Base-by-base conservation (phyloP, 2,888 invertebrate genomes). In the Agrotis exclamationis region DNA sequence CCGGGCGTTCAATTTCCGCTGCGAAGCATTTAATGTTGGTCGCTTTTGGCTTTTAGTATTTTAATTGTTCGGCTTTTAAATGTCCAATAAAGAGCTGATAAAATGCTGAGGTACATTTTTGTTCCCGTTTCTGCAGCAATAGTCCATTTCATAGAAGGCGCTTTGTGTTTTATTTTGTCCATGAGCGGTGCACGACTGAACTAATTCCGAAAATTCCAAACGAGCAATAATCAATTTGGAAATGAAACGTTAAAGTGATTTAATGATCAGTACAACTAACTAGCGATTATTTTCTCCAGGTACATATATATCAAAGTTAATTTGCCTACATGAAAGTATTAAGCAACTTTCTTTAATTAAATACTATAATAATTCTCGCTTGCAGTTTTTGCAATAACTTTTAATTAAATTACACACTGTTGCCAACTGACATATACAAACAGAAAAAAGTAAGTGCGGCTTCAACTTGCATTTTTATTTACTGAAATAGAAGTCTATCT, bases 111-210 rank as follows among this genome's bases (percentile, higher is more conserved):
- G 28, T 33, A 33, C 7, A 4, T 1, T 16, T 57, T n/a, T n/a
- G n/a, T n/a, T n/a, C n/a, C 11, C 48, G 14, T 39, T 20, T 71
- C 20, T 48, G 39, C 45, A 33, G 33, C 13, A 33, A 70, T 4
- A 28, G n/a, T n/a, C 16, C 28, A 44, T 68, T 51, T 22, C 3
- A 11, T 68, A 28, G 14, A 5, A n/a, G 14, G 5, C 20, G 13
- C 11, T 54, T 22, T n/a, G 9, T 22, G 2, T 57, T 70, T 57
- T 39, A 24, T 69, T 70, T 57, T 6, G 9, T 20, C 22, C 16
- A 39, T 14, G 39, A 39, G 7, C n/a, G 47, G 7, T 33, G 44
- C 20, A 13, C 20, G 20, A 20, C 7, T 53, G 22, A 16, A 33
- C 16, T 5, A 39, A 20, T 39, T 18, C 13, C 14, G 4, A 58